Evolutionary conservation across 37 sponge, comb jelly and placozoan species (phyloP).

Genomic region (Axinella damicornis): DNA sequence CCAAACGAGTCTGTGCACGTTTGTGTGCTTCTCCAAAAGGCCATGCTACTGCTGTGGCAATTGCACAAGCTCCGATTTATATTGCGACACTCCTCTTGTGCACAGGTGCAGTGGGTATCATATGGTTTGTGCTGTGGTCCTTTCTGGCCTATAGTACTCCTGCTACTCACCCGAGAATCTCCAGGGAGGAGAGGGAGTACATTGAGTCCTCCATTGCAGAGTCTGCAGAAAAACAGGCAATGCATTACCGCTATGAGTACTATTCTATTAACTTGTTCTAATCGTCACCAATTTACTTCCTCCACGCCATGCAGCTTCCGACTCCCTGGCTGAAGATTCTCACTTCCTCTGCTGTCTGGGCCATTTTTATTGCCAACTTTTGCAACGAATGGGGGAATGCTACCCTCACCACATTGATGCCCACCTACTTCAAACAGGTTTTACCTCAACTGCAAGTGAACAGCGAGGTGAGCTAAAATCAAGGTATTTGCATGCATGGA

Average conservation of each 20-base stretch:
- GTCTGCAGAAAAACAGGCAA: too few species aligned
- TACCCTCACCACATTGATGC: constrained; percentile 76
- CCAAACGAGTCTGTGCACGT: too few species aligned
- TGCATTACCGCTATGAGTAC: too few species aligned
- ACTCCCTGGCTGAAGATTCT: constrained; percentile 71
- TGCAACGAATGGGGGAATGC: constrained; percentile 84
- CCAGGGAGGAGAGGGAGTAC: constrained; percentile 69
- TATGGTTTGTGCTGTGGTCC: constrained; percentile 92
- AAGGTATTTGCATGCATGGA: too few species aligned
- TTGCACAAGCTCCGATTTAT: too few species aligned
- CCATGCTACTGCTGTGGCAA: too few species aligned
- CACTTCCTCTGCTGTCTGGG: constrained; percentile 79
- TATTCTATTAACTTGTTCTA: too few species aligned
- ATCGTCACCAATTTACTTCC: too few species aligned
- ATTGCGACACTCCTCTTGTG: too few species aligned
- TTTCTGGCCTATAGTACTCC: constrained; percentile 75
- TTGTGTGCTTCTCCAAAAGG: too few species aligned
- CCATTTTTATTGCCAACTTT: constrained; percentile 60
- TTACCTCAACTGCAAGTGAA: neutral
- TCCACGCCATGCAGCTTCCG: too few species aligned
- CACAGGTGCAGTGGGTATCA: constrained; percentile 43
- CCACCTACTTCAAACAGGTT: constrained; percentile 62
- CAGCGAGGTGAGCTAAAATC: too few species aligned
- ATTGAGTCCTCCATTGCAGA: constrained; percentile 60
- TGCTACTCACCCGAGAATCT: constrained; percentile 77